Evolutionary conservation across 2,888 invertebrate genomes (phyloP).

Genomic region (Buathra laborator): DNA sequence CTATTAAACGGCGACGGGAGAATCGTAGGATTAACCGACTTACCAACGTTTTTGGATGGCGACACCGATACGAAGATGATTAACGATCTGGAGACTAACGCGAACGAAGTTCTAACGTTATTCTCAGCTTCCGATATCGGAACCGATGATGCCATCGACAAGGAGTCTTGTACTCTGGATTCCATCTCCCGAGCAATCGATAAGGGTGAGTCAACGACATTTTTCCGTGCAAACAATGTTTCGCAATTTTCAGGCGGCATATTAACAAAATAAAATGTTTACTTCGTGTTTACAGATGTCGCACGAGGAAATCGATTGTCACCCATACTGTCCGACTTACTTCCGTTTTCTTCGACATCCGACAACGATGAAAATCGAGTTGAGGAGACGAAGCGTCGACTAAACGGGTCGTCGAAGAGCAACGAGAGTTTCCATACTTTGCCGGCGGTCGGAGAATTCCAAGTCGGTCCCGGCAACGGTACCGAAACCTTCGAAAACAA

Average conservation of each 20-base stretch:
- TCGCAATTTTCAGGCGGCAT: too few relatives aligned
- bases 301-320: conserved; percentile 49
- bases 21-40: neutral
- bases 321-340: neutral
- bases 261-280: neutral
- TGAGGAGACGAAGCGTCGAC: neutral
- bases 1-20: neutral
- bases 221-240: neutral
- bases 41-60: conserved; percentile 7
- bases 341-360: neutral
- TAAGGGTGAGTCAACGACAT: conserved; percentile 31
- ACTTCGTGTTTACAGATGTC: conserved; percentile 16
- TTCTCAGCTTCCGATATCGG: neutral
- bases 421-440: neutral
- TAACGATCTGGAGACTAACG: neutral
- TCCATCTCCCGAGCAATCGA: conserved; percentile 51
- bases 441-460: neutral
- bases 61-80: neutral
- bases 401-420: neutral
- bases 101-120: neutral
- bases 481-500: neutral
- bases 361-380: neutral
- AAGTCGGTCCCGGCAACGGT: neutral
- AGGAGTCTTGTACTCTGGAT: conserved; percentile 22
- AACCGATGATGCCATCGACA: conserved; percentile 11